Conservation (phyloP, 2,888 invertebrate species). For the Pogonocherus hispidulus region DNA sequence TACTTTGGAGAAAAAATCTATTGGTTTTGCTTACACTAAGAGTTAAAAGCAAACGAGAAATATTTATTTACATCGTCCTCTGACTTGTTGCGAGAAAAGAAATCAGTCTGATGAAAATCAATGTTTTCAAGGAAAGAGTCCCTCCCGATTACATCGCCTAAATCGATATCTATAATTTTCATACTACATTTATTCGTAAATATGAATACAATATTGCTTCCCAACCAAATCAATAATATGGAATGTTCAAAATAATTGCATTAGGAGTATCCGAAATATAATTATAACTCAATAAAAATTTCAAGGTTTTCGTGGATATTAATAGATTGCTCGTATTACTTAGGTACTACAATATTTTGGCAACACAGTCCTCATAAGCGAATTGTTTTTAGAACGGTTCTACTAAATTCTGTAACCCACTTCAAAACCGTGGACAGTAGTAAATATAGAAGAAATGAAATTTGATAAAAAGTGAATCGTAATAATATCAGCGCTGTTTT, state of each 20-base stretch:
- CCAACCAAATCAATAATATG: not conserved
- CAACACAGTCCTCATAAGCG: not conserved
- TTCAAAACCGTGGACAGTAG: not conserved
- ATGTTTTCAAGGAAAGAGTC: no score
- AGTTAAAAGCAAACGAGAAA: no score
- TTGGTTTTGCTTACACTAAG: no score
- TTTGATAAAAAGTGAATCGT: no score
- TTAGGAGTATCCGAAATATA: not conserved
- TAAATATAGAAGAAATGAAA: not conserved
- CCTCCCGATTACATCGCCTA: no score
- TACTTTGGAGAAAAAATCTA: no score
- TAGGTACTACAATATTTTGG: constrained; percentile 8
- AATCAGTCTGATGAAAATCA: no score
- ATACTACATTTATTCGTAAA: no score
- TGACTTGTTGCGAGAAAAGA: no score
- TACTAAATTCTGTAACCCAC: not conserved
- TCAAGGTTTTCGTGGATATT: not conserved
- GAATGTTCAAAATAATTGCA: not conserved
- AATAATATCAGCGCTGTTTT: no score
- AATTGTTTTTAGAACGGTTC: constrained; percentile 14
- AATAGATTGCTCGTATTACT: constrained; percentile 1
- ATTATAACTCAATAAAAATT: constrained; percentile 7
- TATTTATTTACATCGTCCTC: no score
- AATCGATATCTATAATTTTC: no score
- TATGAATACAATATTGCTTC: not conserved